A percentile compares a stretch with the other conserved stretches of the same genome.
Evolutionary conservation across 2,113 vertebrate species (phyloP).

Genomic region (Falcunculus frontatus): DNA sequence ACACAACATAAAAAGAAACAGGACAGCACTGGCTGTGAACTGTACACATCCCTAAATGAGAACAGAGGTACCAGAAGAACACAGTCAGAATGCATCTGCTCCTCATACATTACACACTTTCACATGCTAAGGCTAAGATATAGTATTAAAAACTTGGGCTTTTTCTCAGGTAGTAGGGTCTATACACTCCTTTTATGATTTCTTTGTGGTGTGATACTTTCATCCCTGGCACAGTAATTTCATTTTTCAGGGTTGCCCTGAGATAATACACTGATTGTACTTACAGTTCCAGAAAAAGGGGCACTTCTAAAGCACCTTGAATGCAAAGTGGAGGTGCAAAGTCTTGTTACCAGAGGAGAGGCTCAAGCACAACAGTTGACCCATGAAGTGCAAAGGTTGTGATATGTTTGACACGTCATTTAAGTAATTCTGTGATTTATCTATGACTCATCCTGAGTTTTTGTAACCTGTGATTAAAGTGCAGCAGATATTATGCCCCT

Average conservation of each 20-base stretch:
- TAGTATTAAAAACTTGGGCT: not conserved
- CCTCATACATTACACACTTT: not conserved
- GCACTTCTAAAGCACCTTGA: conserved; percentile 15
- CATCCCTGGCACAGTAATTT: not conserved
- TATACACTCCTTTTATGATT: not conserved
- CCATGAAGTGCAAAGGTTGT: conserved; percentile 69
- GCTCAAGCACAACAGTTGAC: not conserved
- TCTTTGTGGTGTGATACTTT: not conserved
- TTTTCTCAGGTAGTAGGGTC: not conserved
- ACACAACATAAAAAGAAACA: conserved; percentile 29
- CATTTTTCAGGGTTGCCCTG: not conserved
- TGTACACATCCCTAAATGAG: not conserved
- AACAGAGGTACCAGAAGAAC: not conserved
- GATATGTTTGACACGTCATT: conserved; percentile 56
- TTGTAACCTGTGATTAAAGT: conserved; percentile 56
- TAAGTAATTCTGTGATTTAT: not conserved
- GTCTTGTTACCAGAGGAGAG: conserved; percentile 48
- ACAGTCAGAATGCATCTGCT: not conserved
- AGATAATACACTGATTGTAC: conserved; percentile 19
- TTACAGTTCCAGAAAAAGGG: conserved; percentile 31
- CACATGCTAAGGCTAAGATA: not conserved
- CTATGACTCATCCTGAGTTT: conserved; percentile 3
- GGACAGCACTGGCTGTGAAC: not conserved
- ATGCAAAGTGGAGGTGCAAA: conserved; percentile 65
- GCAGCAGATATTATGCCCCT: not conserved